Conservation (phyloP, 2,888 invertebrate species). For the Glyphotaelius pellucidus region DNA sequence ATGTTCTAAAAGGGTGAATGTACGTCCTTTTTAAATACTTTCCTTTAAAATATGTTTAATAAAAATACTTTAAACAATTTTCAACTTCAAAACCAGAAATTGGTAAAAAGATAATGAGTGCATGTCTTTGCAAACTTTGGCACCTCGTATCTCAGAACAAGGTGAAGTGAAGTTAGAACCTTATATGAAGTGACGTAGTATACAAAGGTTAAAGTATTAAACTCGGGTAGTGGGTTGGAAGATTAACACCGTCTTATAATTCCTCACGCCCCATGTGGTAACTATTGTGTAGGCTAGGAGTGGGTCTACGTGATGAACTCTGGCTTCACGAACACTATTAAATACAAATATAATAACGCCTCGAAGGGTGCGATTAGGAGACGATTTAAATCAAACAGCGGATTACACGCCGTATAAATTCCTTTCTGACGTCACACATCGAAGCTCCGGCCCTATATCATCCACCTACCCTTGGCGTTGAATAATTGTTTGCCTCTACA, state of each 20-base stretch:
- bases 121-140: too few relatives aligned
- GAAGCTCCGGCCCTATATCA: conserved; percentile 2
- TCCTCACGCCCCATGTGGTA: background rate
- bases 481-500: conserved; percentile 29
- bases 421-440: background rate
- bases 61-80: too few relatives aligned
- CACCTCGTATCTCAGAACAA: too few relatives aligned
- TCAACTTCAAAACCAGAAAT: too few relatives aligned
- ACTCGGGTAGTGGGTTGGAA: background rate
- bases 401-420: background rate
- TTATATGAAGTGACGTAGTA: too few relatives aligned
- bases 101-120: too few relatives aligned
- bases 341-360: background rate
- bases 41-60: too few relatives aligned
- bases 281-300: background rate
- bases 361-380: conserved; percentile 2
- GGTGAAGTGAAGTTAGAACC: too few relatives aligned
- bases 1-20: too few relatives aligned
- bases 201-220: background rate
- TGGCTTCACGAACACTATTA: background rate
- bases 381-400: background rate
- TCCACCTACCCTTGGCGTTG: background rate
- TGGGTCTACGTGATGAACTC: background rate
- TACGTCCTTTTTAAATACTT: too few relatives aligned
- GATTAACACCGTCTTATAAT: background rate